These are phyloP conservation scores for Mugil cephalus DNA, from an alignment of 2,113 vertebrate genomes.

Conservation along the genomic window DNA sequence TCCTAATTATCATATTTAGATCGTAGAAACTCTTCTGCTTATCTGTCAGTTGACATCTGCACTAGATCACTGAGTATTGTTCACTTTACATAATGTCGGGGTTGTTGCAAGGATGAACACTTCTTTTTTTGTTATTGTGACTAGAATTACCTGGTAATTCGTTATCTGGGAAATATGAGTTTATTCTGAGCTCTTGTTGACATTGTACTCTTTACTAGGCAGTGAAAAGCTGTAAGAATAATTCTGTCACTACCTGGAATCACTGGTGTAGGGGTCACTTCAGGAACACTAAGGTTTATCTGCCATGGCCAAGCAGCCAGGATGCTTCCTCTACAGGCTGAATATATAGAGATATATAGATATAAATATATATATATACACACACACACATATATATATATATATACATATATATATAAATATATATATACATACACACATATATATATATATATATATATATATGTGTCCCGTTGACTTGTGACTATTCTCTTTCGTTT, in stretches of 20 bases:
- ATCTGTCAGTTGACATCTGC: background rate
- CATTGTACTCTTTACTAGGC: background rate
- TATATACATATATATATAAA: no score
- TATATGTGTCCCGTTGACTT: no score
- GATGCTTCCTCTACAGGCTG: slow-evolving; percentile 32
- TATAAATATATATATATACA: no score
- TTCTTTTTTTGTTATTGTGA: background rate
- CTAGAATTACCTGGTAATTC: slow-evolving; percentile 1
- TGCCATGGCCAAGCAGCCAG: background rate
- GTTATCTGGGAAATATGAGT: background rate
- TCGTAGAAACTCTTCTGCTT: background rate
- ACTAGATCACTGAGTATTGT: background rate
- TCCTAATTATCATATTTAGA: slow-evolving; percentile 6
- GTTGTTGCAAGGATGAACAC: background rate
- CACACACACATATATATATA: no score
- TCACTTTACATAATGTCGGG: background rate
- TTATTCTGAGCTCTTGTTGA: background rate
- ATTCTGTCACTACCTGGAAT: background rate
- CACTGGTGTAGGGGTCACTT: background rate
- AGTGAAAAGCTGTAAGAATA: background rate
- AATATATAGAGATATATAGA: no score
- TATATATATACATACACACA: no score
- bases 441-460: background rate
- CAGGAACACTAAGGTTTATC: background rate
- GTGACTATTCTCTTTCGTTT: background rate